Evolutionary conservation across 2,113 vertebrate species (phyloP).

Genomic region (Corythornis madagascariensis): DNA sequence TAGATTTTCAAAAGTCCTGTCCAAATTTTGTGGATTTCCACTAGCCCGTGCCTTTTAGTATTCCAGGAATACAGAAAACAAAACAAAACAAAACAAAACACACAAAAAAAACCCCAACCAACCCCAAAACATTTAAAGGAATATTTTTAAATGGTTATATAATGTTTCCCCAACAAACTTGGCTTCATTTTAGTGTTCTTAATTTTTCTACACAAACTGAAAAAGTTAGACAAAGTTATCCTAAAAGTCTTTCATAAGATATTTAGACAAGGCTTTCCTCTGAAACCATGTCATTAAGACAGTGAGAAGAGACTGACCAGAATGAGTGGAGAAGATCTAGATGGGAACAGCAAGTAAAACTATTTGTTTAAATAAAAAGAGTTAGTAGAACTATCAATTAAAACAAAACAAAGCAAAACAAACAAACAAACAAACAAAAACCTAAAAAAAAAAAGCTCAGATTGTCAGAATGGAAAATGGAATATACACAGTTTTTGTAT

Average conservation of each 20-base stretch:
- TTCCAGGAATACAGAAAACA: not conserved
- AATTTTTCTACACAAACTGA: not conserved
- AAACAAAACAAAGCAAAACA: not conserved
- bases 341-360: not conserved
- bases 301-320: not conserved
- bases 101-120: no score
- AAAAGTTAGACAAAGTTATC: not conserved
- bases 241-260: not conserved
- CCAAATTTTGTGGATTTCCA: not conserved
- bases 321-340: not conserved
- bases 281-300: not conserved
- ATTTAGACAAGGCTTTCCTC: not conserved
- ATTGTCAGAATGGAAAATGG: not conserved
- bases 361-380: not conserved
- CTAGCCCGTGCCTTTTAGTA: not conserved
- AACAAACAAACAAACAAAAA: not conserved
- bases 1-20: not conserved
- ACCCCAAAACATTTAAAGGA: not conserved
- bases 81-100: no score
- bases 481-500: not conserved
- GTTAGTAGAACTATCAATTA: not conserved
- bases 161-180: not conserved
- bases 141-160: not conserved
- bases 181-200: not conserved
- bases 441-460: not conserved